Evolutionary conservation across 1,140 invertebrate species (phyloP).

Genomic region (Cardiocondyla obscurior): DNA sequence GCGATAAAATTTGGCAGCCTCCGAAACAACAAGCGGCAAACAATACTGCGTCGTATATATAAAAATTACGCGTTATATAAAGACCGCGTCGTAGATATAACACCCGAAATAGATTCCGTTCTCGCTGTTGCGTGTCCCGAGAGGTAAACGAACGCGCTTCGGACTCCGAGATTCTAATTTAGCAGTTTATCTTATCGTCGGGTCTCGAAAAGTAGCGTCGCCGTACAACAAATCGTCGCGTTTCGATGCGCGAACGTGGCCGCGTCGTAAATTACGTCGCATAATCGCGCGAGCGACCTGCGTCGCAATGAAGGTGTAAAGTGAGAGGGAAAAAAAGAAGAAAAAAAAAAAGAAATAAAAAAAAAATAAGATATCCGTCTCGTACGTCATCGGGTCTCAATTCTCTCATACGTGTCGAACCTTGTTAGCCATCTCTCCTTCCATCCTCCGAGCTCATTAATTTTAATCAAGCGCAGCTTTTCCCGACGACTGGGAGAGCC

Average conservation of each 20-base stretch:
- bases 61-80: background rate
- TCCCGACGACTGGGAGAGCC: background rate
- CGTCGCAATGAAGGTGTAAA: background rate
- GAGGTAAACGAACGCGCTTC: background rate
- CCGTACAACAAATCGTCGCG: background rate
- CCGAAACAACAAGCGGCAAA: background rate
- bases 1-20: background rate
- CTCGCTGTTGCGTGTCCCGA: background rate
- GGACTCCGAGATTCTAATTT: background rate
- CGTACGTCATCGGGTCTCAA: too few species aligned
- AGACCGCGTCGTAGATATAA: background rate
- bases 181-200: slow-evolving; percentile 9
- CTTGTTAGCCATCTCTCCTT: background rate
- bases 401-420: background rate
- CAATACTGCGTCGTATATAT: background rate
- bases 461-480: background rate
- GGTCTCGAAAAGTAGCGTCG: background rate
- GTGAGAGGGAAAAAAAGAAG: background rate
- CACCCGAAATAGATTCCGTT: background rate
- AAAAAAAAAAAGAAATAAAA: too few species aligned
- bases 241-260: background rate
- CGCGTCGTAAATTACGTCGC: slow-evolving; percentile 19
- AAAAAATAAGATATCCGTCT: too few species aligned
- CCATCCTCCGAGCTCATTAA: background rate
- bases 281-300: background rate